phyloP scores from a whole-genome alignment of 2,888 invertebrate species.

The Oxycera nigricornis region DNA sequence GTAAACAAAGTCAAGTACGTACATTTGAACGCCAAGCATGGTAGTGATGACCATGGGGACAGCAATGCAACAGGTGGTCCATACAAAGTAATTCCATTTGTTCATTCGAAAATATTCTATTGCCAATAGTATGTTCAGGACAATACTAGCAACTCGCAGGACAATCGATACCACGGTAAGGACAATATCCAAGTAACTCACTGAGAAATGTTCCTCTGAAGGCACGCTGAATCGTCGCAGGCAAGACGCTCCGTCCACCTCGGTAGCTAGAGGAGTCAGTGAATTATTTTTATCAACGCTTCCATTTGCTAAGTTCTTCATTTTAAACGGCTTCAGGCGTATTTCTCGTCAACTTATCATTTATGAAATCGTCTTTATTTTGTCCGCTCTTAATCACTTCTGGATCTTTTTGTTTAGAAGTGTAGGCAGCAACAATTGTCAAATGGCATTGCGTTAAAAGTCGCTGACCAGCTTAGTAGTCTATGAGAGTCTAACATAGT shows the following conservation, averaged over 20 bases:
- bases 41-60: constrained; percentile 54
- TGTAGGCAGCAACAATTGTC: neutral
- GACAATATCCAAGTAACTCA: constrained; percentile 51
- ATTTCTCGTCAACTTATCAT: neutral
- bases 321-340: neutral
- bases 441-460: neutral
- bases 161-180: constrained; percentile 53
- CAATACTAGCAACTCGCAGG: constrained; percentile 51
- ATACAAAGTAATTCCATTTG: constrained; percentile 52
- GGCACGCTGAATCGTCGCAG: neutral
- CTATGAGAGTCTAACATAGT: no score
- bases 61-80: constrained; percentile 54
- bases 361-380: no score
- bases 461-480: no score
- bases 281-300: neutral
- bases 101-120: constrained; percentile 52
- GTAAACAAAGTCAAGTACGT: no score
- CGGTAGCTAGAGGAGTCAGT: neutral
- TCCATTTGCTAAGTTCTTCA: neutral
- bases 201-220: constrained; percentile 41
- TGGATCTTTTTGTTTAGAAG: no score
- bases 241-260: neutral
- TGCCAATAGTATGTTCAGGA: constrained; percentile 53
- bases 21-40: constrained; percentile 55
- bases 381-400: no score